Evolutionary conservation across 2,888 invertebrate species (phyloP).

Genomic region (Odontomyia ornata): DNA sequence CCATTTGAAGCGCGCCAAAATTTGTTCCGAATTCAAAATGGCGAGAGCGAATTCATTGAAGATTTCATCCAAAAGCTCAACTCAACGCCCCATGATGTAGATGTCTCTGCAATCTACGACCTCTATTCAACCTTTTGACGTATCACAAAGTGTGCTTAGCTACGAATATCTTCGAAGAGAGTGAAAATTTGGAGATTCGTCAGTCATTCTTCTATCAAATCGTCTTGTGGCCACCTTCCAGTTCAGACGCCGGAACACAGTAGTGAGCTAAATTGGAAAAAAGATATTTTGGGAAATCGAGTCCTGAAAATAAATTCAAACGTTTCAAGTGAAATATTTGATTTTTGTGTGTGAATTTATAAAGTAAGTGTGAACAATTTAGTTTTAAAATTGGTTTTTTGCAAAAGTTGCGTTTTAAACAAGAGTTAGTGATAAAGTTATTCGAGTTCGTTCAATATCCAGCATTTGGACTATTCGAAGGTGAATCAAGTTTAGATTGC

Average conservation of each 20-base stretch:
- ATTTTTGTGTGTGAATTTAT: constrained; percentile 31
- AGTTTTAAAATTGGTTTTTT: background rate
- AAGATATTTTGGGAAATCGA: constrained; percentile 14
- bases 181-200: constrained; percentile 50
- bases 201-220: constrained; percentile 51
- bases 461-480: background rate
- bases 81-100: background rate
- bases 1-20: background rate
- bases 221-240: constrained; percentile 59
- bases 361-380: constrained; percentile 41
- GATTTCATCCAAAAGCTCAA: background rate
- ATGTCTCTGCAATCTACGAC: constrained; percentile 46
- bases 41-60: constrained; percentile 5
- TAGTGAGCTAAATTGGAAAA: constrained; percentile 43
- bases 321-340: constrained; percentile 28
- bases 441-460: too few relatives aligned
- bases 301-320: constrained; percentile 1
- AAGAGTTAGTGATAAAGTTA: too few relatives aligned
- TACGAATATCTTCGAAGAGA: constrained; percentile 49
- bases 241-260: constrained; percentile 55
- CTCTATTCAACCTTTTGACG: constrained; percentile 63
- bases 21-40: constrained; percentile 21
- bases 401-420: too few relatives aligned
- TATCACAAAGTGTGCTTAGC: constrained; percentile 53
- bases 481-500: background rate